Base-by-base conservation (phyloP, 2,113 vertebrate genomes). In the Charadrius vociferus region DNA sequence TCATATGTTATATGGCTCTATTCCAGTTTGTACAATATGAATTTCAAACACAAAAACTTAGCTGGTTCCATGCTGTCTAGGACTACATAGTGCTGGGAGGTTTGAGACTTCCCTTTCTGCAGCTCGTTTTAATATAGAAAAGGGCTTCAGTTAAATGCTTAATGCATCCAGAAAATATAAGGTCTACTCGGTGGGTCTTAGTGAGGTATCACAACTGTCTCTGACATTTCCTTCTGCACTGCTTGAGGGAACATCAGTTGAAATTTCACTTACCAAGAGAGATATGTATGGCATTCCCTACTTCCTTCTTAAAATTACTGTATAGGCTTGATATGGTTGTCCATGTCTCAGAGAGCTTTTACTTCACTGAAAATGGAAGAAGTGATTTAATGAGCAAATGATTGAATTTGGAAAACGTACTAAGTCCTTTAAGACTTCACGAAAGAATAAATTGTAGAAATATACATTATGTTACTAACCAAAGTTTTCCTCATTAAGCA, bases 231-330 rank as follows among this genome's bases (percentile, higher is more conserved):
- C 6, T 55, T 2, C 36, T 92, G 22, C n/a, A 29, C 3, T 67
- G 5, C 29, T 50, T 75, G 27, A 11, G 16, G 7, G 17, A 90
- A 58, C 1, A 72, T 9, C 12, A 82, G 32, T 7, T 53, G 8
- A 80, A 82, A 90, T 55, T 67, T 71, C 22, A 39, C 20, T 37
- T 29, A 66, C 6, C 30, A 66, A 45, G 14, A 30, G 2, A 87
- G 61, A 70, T n/a, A 73, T 3, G 6, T 23, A 68, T 11, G 17
- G 2, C 7, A 63, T 56, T 72, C 8, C 7, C 8, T 0, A 1
- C 10, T 55, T 78, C 5, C 21, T 92, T 87, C 12, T 68, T 80
- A 26, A 83, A 32, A 50, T 14, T 68, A 1, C 18, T 83, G 2
- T 22, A 9, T 16, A n/a, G 32, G 32, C 32, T 79, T 82, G 12